A percentile compares a stretch with the other conserved stretches of the same genome.
Evolutionary conservation across 2,888 invertebrate genomes (phyloP).

Genomic region (Colletes collaris): DNA sequence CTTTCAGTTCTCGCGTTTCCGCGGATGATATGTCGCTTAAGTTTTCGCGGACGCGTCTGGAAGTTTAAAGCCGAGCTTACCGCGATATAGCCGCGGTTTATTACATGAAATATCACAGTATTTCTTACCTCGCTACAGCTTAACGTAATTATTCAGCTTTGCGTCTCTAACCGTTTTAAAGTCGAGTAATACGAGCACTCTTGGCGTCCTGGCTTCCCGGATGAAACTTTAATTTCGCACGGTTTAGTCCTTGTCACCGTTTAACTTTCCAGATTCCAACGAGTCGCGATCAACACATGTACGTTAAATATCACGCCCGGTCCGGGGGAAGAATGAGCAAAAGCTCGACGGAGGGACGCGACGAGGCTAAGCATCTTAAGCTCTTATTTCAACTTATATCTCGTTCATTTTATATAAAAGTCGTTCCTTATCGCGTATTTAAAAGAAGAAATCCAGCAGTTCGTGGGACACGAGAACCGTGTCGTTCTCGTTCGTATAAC

Average conservation of each 20-base stretch:
- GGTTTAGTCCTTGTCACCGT: slow-evolving; percentile 26
- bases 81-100: slow-evolving; percentile 60
- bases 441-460: no score
- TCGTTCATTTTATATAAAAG: no score
- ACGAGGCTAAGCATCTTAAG: no score
- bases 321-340: no score
- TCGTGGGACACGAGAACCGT: no score
- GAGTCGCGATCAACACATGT: background rate
- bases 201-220: slow-evolving; percentile 5
- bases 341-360: no score
- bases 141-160: slow-evolving; percentile 65
- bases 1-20: slow-evolving; percentile 25
- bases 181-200: slow-evolving; percentile 44
- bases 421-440: no score
- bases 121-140: slow-evolving; percentile 56
- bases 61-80: slow-evolving; percentile 65
- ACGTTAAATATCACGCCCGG: background rate
- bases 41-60: slow-evolving; percentile 40
- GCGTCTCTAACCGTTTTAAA: slow-evolving; percentile 63
- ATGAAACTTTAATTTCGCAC: slow-evolving; percentile 40
- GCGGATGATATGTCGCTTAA: slow-evolving; percentile 54
- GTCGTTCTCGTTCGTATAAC: no score
- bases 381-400: no score
- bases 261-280: slow-evolving; percentile 14
- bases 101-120: slow-evolving; percentile 65